These are phyloP conservation scores for Tipula unca DNA, from an alignment of 2,888 invertebrate species.

Conservation along the genomic window DNA sequence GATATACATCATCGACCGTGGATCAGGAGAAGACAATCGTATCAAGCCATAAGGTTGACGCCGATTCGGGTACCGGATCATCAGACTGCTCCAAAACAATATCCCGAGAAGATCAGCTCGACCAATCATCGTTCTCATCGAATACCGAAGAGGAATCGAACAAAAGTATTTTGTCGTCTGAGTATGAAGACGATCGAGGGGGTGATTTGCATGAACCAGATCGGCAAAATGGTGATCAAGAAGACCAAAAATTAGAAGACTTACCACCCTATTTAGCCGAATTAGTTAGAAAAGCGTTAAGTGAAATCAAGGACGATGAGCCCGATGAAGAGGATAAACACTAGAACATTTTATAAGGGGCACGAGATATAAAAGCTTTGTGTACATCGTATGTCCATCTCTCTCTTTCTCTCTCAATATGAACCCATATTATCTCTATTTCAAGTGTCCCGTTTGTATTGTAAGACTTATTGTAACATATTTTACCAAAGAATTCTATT, in stretches of 20 bases:
- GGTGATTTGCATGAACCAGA: slow-evolving; percentile 18
- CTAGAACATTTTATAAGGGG: not conserved
- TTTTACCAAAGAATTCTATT: slow-evolving; percentile 14
- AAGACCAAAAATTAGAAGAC: slow-evolving; percentile 38
- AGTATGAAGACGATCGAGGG: slow-evolving; percentile 32
- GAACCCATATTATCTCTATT: not conserved
- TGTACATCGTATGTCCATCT: not conserved
- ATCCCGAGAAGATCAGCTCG: slow-evolving; percentile 30
- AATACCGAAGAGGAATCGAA: slow-evolving; percentile 32
- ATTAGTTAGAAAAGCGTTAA: slow-evolving; percentile 49
- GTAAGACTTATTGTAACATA: not conserved
- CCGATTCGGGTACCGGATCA: slow-evolving; percentile 34
- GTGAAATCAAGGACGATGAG: slow-evolving; percentile 40
- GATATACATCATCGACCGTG: slow-evolving; percentile 48
- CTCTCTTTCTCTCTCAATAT: not conserved
- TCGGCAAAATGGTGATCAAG: not conserved
- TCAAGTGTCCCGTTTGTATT: not conserved
- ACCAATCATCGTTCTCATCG: slow-evolving; percentile 30
- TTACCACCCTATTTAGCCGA: slow-evolving; percentile 53
- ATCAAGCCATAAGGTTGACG: slow-evolving; percentile 40
- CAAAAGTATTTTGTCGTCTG: slow-evolving; percentile 37
- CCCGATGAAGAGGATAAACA: not conserved
- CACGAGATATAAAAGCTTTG: not conserved
- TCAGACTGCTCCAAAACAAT: slow-evolving; percentile 25
- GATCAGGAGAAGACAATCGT: slow-evolving; percentile 39